Evolutionary conservation across 2,113 vertebrate genomes (phyloP).

Genomic region (Hydrolagus affinis): DNA sequence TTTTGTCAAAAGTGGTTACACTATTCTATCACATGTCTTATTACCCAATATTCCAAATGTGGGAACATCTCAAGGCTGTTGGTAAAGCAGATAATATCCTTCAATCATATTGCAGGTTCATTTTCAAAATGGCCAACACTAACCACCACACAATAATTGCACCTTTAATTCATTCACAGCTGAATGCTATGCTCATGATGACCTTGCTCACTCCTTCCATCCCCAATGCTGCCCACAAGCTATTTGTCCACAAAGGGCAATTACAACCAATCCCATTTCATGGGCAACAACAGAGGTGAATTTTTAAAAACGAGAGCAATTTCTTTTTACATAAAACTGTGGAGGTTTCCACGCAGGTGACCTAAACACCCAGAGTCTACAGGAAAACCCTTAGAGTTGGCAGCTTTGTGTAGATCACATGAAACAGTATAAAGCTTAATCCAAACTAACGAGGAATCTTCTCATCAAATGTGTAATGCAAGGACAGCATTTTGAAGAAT

Average conservation of each 20-base stretch:
- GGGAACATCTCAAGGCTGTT: neutral
- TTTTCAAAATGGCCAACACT: neutral
- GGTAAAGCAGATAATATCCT: neutral
- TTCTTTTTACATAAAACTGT: too few relatives aligned
- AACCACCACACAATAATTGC: neutral
- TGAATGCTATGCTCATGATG: neutral
- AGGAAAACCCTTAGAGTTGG: too few relatives aligned
- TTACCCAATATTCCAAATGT: neutral
- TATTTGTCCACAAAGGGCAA: too few relatives aligned
- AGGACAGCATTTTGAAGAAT: neutral
- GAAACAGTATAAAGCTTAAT: neutral
- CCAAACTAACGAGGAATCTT: conserved; percentile 20
- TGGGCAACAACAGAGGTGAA: too few relatives aligned
- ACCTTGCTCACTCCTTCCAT: neutral
- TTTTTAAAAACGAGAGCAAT: too few relatives aligned
- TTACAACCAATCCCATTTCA: too few relatives aligned
- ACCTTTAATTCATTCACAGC: neutral
- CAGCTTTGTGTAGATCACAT: too few relatives aligned
- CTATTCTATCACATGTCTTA: neutral
- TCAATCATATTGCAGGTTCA: neutral
- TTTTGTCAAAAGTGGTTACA: neutral
- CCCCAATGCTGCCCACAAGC: too few relatives aligned
- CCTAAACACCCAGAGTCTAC: too few relatives aligned
- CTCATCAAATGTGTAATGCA: neutral
- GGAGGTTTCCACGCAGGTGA: too few relatives aligned